phyloP scores from a whole-genome alignment of 2,888 invertebrate species.

The Clistopyga incitator region DNA sequence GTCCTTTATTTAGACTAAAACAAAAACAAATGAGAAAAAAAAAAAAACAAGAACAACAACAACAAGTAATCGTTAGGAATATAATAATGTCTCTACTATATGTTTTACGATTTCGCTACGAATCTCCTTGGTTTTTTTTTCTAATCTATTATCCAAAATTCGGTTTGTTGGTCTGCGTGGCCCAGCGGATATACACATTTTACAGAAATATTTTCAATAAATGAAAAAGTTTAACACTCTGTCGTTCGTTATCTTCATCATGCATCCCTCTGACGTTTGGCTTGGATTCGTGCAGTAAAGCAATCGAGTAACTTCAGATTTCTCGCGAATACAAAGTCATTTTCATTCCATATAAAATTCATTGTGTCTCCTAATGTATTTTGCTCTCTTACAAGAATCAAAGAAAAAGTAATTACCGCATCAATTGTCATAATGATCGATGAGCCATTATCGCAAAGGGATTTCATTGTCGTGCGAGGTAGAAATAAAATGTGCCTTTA shows the following conservation, averaged over 20 bases:
- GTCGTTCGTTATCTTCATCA: constrained; percentile 72
- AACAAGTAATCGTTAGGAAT: constrained; percentile 68
- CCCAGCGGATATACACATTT: constrained; percentile 82
- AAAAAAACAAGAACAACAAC: constrained; percentile 53
- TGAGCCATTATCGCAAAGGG: background rate
- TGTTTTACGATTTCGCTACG: constrained; percentile 79
- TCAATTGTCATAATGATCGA: too few species aligned
- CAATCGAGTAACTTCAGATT: background rate
- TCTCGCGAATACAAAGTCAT: background rate
- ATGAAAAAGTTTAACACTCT: constrained; percentile 82
- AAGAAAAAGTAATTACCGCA: too few species aligned
- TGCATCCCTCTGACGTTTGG: constrained; percentile 30
- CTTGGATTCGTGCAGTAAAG: background rate
- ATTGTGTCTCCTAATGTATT: too few species aligned
- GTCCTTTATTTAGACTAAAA: constrained; percentile 79
- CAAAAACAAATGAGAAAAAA: constrained; percentile 30
- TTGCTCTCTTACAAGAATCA: too few species aligned
- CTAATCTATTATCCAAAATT: constrained; percentile 75
- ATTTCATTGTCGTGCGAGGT: background rate
- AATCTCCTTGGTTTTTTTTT: constrained; percentile 74
- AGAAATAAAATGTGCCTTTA: constrained; percentile 5
- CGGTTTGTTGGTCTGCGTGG: constrained; percentile 80
- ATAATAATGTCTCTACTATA: constrained; percentile 74
- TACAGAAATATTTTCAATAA: constrained; percentile 83
- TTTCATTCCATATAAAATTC: background rate